phyloP scores from a whole-genome alignment of 2,113 vertebrate species.

The Clarias batrachus region DNA sequence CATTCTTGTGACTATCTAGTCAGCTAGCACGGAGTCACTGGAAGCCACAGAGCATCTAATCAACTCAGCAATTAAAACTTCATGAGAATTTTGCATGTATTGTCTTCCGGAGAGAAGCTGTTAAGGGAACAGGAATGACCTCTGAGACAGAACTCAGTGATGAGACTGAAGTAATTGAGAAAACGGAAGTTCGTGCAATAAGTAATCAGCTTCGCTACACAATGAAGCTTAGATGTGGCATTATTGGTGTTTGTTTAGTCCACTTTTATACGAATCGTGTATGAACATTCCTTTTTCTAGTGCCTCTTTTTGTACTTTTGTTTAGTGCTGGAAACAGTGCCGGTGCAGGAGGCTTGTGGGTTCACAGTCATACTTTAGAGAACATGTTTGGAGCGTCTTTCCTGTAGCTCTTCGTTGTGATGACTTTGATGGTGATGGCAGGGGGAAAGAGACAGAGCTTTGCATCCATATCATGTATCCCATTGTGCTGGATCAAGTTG shows the following conservation, averaged over 20 bases:
- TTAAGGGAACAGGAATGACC: slow-evolving; percentile 10
- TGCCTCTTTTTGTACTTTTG: not conserved
- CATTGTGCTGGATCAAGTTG: slow-evolving; percentile 42
- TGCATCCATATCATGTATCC: slow-evolving; percentile 40
- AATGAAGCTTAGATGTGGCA: slow-evolving; percentile 17
- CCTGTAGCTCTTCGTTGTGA: slow-evolving; percentile 12
- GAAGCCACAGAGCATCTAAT: slow-evolving; percentile 47
- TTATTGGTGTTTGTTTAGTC: slow-evolving; percentile 3
- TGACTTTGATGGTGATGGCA: slow-evolving; percentile 11
- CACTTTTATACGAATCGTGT: not conserved
- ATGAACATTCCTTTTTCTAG: slow-evolving; percentile 22
- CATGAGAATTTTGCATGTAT: slow-evolving; percentile 54
- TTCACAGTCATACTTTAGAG: slow-evolving; percentile 21
- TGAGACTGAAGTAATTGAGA: not conserved
- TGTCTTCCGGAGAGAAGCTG: slow-evolving; percentile 38
- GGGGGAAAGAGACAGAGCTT: slow-evolving; percentile 23
- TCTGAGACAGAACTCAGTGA: slow-evolving; percentile 12
- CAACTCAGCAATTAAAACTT: slow-evolving; percentile 63
- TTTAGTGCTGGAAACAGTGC: slow-evolving; percentile 10
- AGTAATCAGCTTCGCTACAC: not conserved
- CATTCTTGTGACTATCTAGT: slow-evolving; percentile 29
- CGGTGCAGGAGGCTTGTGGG: not conserved
- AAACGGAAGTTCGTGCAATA: not conserved
- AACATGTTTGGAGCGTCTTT: not conserved
- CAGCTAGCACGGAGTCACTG: slow-evolving; percentile 30